phyloP scores from a whole-genome alignment of 2,797 vertebrate genomes.

The Oreonectes daqikongensis region DNA sequence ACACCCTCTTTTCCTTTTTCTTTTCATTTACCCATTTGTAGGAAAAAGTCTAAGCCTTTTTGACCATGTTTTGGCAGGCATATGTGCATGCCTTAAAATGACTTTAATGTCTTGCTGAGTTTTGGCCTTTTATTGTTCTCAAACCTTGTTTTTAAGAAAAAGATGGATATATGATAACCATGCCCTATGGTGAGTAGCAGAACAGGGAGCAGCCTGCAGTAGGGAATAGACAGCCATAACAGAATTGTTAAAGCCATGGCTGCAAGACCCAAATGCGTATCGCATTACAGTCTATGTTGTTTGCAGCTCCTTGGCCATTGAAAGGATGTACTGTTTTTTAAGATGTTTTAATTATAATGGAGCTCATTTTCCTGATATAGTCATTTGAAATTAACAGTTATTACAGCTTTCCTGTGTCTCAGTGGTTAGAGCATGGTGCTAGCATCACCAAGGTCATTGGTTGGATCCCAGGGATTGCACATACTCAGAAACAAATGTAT shows the following conservation, averaged over 20 bases:
- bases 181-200: slow-evolving; percentile 43
- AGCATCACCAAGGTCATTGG: no score
- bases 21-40: slow-evolving; percentile 17
- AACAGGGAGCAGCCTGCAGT: slow-evolving; percentile 48
- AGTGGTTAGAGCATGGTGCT: no score
- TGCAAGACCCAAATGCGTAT: slow-evolving; percentile 66
- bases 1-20: slow-evolving; percentile 17
- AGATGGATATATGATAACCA: slow-evolving; percentile 64
- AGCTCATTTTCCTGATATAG: not conserved
- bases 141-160: slow-evolving; percentile 63
- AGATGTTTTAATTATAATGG: slow-evolving; percentile 29
- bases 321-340: slow-evolving; percentile 53
- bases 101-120: slow-evolving; percentile 63
- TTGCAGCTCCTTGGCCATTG: slow-evolving; percentile 48
- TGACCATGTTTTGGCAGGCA: slow-evolving; percentile 63
- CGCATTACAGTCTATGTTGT: slow-evolving; percentile 60
- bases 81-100: slow-evolving; percentile 60
- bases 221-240: slow-evolving; percentile 64
- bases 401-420: no score
- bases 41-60: slow-evolving; percentile 34
- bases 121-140: slow-evolving; percentile 17
- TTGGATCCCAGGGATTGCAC: no score
- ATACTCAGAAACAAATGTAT: no score
- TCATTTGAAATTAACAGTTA: not conserved
- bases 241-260: slow-evolving; percentile 64